Evolutionary conservation across 1,140 invertebrate genomes (phyloP).

Genomic region (Ericerus pela): DNA sequence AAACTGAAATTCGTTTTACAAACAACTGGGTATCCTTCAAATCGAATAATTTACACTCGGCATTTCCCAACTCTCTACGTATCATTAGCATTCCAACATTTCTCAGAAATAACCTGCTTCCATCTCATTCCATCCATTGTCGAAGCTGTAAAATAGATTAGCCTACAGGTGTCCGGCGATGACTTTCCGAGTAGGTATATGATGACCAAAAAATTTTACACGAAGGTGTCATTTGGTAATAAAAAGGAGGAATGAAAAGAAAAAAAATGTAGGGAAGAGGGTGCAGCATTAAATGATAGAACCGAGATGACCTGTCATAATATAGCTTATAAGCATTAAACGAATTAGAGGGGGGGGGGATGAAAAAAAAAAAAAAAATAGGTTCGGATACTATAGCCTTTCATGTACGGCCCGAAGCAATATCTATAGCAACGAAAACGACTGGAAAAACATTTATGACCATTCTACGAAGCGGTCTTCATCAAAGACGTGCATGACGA

Average conservation of each 20-base stretch:
- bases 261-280: background rate
- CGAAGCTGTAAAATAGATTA: background rate
- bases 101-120: too few relatives aligned
- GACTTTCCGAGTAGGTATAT: constrained; percentile 2
- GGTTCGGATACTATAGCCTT: background rate
- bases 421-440: background rate
- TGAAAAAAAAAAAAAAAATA: background rate
- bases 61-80: too few relatives aligned
- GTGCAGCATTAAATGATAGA: constrained; percentile 1
- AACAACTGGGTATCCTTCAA: too few relatives aligned
- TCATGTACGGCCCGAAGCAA: background rate
- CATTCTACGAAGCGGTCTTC: constrained; percentile 4
- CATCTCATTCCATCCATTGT: too few relatives aligned
- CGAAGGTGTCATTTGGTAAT: constrained; percentile 8
- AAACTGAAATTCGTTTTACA: too few relatives aligned
- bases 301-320: constrained; percentile 9
- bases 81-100: too few relatives aligned
- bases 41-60: too few relatives aligned
- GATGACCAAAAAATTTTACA: constrained; percentile 2
- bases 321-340: constrained; percentile 8
- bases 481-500: constrained; percentile 3
- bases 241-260: background rate
- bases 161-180: constrained; percentile 9
- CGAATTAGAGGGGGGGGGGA: background rate
- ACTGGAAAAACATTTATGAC: constrained; percentile 11